Base-by-base conservation (phyloP, 1,140 invertebrate species). In the Brachionus calyciflorus region DNA sequence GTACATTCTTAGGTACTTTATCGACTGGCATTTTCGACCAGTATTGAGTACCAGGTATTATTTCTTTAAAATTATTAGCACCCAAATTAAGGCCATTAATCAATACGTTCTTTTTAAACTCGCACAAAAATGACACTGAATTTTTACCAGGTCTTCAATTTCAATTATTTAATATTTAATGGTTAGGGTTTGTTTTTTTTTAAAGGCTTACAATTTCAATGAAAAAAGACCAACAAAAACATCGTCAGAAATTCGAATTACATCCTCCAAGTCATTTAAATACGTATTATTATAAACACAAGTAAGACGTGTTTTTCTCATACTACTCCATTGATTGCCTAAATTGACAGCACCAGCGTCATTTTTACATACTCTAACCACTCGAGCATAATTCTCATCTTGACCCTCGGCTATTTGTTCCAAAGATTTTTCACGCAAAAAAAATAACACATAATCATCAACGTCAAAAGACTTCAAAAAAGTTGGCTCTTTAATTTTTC, bases 401-500 rank as follows among this genome's bases (percentile, higher is more conserved):
- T 92, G 93, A 84, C 91, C 93, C 82, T 93, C 93, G 79, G 92
- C 91, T 82, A 40, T 26, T 57, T 92, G 91, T 84, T 96, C 93
- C 0, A 94, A 89, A 7, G 93, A 93, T 5, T 89, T 88, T 84
- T 96, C 94, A 63, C 92, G 88, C 81, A 95, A 93, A 75, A 96
- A 87, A 84, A 95, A 94, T 81, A 93, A 95, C 0, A 94, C 90
- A 83, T 91, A 91, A 63, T 89, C 87, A 28, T 91, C 91, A 26
- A 91, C 90, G 82, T 96, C 93, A 82, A 94, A 95, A 63, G 92
- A 93, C 1, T 90, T 91, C 65, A 95, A 92, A 83, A 96, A 96
- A 80, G 94, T 90, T 0, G 93, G 91, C 79, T 93, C 83, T 84
- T 76, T 10, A 81, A 80, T 40, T 77, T 57, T 10, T 37, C 12